phyloP scores from a whole-genome alignment of 2,797 vertebrate species.

The Bufotes viridis region DNA sequence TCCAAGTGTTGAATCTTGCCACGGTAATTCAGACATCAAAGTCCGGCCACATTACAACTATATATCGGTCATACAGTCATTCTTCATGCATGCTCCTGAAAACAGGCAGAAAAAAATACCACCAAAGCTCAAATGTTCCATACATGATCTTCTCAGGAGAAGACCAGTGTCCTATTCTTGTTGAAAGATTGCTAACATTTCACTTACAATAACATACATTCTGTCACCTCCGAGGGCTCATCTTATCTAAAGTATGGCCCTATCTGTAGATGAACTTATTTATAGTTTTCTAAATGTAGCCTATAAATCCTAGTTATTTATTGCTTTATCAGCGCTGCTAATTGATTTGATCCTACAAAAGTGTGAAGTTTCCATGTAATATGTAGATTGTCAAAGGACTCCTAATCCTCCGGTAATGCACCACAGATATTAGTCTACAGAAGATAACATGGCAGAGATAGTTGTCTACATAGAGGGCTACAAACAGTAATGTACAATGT shows the following conservation, averaged over 20 bases:
- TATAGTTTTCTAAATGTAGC: conserved; percentile 45
- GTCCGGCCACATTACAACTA: no score
- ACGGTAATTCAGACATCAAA: not conserved
- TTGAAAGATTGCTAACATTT: conserved; percentile 57
- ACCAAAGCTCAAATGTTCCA: not conserved
- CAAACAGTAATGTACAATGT: not conserved
- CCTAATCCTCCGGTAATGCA: conserved; percentile 22
- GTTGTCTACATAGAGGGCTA: not conserved
- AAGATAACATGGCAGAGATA: not conserved
- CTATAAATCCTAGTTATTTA: conserved; percentile 21
- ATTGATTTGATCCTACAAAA: conserved; percentile 36
- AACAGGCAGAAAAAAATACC: not conserved
- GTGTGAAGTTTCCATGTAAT: conserved; percentile 29
- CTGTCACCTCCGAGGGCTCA: conserved; percentile 49
- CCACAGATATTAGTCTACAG: not conserved
- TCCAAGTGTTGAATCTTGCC: not conserved
- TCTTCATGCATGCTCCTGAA: not conserved
- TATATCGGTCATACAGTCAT: not conserved
- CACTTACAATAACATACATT: conserved; percentile 58
- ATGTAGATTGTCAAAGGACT: not conserved
- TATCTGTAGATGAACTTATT: conserved; percentile 51
- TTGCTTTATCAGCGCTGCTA: conserved; percentile 38
- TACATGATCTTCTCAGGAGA: not conserved
- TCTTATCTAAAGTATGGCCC: conserved; percentile 41
- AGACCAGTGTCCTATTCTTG: not conserved